Conservation (phyloP, 2,797 vertebrate species). For the Hapalemur alaotrensis region DNA sequence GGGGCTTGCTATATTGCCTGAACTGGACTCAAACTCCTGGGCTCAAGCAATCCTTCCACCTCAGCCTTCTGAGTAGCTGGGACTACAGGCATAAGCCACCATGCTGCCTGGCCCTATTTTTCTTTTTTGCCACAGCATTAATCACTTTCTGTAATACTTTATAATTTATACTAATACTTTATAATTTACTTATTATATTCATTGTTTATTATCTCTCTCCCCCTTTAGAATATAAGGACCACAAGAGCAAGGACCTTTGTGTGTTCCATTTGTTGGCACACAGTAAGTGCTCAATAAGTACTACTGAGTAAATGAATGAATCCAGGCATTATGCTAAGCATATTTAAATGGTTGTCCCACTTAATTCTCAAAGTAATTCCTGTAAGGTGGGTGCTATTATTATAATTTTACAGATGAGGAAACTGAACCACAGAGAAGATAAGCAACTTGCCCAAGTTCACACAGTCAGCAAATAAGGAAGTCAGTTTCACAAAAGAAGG, state of each 20-base stretch:
- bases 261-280: neutral
- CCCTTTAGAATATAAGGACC: neutral
- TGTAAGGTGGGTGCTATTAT: neutral
- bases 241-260: neutral
- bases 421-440: neutral
- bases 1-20: neutral
- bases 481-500: neutral
- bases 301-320: neutral
- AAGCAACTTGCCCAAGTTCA: neutral
- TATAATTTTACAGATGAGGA: neutral
- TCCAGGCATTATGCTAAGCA: too few relatives aligned
- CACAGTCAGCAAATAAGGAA: neutral
- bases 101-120: too few relatives aligned
- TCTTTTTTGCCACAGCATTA: neutral
- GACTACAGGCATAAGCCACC: neutral
- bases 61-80: neutral
- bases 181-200: neutral
- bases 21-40: neutral
- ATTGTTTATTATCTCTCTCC: neutral
- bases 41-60: neutral
- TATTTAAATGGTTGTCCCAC: neutral
- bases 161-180: neutral
- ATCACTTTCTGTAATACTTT: neutral
- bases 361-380: conserved; percentile 31
- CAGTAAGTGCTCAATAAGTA: neutral